Evolutionary conservation across 2,888 invertebrate species (phyloP).

Genomic region (Tanytarsus gracilentus): DNA sequence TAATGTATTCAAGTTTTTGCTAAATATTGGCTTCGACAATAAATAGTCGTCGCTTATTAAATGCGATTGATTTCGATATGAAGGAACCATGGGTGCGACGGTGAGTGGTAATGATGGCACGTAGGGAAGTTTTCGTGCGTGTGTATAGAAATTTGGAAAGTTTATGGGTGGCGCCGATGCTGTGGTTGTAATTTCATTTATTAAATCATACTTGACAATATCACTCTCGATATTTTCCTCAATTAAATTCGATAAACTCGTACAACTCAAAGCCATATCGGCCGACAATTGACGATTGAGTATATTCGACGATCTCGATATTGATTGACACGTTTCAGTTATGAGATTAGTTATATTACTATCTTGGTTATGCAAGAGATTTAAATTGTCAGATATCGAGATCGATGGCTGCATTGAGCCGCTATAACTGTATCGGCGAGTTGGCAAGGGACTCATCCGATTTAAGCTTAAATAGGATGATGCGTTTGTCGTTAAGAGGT

Average conservation of each 20-base stretch:
- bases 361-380: constrained; percentile 32
- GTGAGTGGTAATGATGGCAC: neutral
- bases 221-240: constrained; percentile 28
- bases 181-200: constrained; percentile 26
- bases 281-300: constrained; percentile 35
- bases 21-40: constrained; percentile 26
- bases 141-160: constrained; percentile 19
- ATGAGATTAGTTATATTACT: constrained; percentile 42
- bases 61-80: constrained; percentile 14
- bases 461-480: constrained; percentile 26
- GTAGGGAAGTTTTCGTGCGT: neutral
- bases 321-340: constrained; percentile 44
- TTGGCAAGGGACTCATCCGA: constrained; percentile 34
- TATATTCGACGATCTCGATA: constrained; percentile 43
- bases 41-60: constrained; percentile 25
- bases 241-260: constrained; percentile 28
- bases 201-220: constrained; percentile 26
- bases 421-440: constrained; percentile 43
- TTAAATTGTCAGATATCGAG: constrained; percentile 40
- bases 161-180: constrained; percentile 8
- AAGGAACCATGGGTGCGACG: neutral
- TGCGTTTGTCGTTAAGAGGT: constrained; percentile 22
- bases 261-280: constrained; percentile 18
- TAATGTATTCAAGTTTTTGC: constrained; percentile 24
- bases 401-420: constrained; percentile 42